A percentile compares a stretch with the other conserved stretches of the same genome.
Conservation (phyloP, 2,797 vertebrate genomes). For the Garrulus glandarius region DNA sequence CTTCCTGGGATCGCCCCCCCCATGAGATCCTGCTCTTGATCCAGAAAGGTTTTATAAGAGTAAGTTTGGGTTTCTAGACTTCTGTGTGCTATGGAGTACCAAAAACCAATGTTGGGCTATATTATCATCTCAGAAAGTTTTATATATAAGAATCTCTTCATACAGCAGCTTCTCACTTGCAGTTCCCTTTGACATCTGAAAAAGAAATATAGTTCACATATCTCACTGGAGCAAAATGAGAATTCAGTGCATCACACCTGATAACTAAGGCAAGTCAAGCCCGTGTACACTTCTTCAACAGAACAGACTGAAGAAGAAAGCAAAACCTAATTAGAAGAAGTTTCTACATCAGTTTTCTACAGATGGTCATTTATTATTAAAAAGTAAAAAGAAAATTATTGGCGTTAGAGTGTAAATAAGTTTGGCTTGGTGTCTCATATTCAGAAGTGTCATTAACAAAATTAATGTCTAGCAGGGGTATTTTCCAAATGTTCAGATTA, state of each 20-base stretch:
- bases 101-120: neutral
- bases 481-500: neutral
- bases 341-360: neutral
- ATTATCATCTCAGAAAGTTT: neutral
- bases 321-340: neutral
- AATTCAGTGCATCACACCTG: neutral
- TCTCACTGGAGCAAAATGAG: neutral
- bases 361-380: neutral
- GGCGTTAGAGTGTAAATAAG: neutral
- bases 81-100: neutral
- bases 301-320: neutral
- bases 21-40: neutral
- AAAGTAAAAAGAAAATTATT: neutral
- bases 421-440: neutral
- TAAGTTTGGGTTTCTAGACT: neutral
- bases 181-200: neutral
- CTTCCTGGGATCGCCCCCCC: rapidly evolving
- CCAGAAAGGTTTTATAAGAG: neutral
- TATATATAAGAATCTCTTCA: neutral
- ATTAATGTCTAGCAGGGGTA: slow-evolving; percentile 6
- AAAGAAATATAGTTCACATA: neutral
- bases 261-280: neutral
- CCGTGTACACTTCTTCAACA: neutral
- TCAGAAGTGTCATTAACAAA: slow-evolving; percentile 1
- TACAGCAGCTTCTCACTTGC: neutral